Conservation (phyloP, 2,113 vertebrate species). For the Melanerpes formicivorus region DNA sequence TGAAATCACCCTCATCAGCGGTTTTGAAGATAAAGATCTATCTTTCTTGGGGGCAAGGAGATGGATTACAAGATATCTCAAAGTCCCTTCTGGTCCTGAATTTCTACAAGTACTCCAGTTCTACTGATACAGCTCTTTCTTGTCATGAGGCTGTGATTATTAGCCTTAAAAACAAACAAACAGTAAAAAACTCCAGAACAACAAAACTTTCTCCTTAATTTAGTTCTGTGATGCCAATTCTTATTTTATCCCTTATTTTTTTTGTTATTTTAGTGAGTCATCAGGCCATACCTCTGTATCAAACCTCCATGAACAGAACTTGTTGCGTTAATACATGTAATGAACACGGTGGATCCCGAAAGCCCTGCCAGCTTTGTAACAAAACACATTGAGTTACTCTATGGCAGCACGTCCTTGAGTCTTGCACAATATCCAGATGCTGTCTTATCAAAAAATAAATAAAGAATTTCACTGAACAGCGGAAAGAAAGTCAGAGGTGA, state of each 20-base stretch:
- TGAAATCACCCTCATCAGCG: not conserved
- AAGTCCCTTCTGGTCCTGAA: not conserved
- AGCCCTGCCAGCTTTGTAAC: not conserved
- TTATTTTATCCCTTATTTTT: not conserved
- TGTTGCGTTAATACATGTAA: not conserved
- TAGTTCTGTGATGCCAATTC: not conserved
- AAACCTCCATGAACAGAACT: not conserved
- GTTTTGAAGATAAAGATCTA: constrained; percentile 35
- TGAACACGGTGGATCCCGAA: not conserved
- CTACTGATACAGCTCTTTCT: not conserved
- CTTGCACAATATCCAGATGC: not conserved
- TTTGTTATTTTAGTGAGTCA: not conserved
- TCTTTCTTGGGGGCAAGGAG: constrained; percentile 20
- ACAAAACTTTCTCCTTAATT: not conserved
- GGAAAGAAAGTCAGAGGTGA: constrained; percentile 1
- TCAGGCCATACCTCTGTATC: not conserved
- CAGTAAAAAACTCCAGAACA: too few relatives aligned
- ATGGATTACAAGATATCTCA: not conserved
- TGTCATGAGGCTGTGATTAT: not conserved
- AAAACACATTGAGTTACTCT: not conserved
- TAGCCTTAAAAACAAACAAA: not conserved
- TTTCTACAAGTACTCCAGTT: constrained; percentile 10
- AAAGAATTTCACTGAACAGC: not conserved
- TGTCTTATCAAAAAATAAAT: not conserved
- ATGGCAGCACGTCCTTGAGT: not conserved